phyloP scores from a whole-genome alignment of 2,888 invertebrate species.

The Pimpla rufipes region DNA sequence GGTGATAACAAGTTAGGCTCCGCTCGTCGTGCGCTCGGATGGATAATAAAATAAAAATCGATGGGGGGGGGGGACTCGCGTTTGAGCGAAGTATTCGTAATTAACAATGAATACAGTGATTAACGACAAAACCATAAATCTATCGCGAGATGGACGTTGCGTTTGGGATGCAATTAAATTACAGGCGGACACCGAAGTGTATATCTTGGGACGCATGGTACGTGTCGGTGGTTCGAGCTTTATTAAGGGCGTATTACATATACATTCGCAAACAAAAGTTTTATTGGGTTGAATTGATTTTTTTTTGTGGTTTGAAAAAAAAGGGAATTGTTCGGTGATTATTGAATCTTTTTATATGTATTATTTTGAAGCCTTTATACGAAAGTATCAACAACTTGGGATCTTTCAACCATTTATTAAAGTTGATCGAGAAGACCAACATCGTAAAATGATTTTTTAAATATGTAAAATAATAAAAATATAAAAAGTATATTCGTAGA shows the following conservation, averaged over 20 bases:
- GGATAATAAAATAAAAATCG: background rate
- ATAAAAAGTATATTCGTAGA: too few relatives aligned
- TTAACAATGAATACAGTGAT: constrained; percentile 32
- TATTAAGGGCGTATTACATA: constrained; percentile 6
- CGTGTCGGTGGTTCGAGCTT: constrained; percentile 9
- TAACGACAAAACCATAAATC: constrained; percentile 27
- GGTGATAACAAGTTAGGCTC: background rate
- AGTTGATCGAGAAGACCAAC: too few relatives aligned
- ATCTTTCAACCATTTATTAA: too few relatives aligned
- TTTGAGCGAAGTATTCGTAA: constrained; percentile 44
- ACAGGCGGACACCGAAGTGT: constrained; percentile 6
- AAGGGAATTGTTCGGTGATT: too few relatives aligned
- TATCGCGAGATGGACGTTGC: background rate
- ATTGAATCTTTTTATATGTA: too few relatives aligned
- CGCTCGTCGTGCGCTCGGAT: background rate
- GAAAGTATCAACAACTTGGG: too few relatives aligned
- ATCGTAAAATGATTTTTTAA: too few relatives aligned
- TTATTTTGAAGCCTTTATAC: too few relatives aligned
- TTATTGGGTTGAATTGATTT: too few relatives aligned
- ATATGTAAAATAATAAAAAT: too few relatives aligned
- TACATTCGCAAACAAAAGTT: too few relatives aligned
- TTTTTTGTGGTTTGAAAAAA: too few relatives aligned
- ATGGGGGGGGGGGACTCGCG: background rate
- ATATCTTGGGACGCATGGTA: background rate
- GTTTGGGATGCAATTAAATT: constrained; percentile 32